phyloP scores from a whole-genome alignment of 2,113 vertebrate genomes.

The Bubo blakistoni region DNA sequence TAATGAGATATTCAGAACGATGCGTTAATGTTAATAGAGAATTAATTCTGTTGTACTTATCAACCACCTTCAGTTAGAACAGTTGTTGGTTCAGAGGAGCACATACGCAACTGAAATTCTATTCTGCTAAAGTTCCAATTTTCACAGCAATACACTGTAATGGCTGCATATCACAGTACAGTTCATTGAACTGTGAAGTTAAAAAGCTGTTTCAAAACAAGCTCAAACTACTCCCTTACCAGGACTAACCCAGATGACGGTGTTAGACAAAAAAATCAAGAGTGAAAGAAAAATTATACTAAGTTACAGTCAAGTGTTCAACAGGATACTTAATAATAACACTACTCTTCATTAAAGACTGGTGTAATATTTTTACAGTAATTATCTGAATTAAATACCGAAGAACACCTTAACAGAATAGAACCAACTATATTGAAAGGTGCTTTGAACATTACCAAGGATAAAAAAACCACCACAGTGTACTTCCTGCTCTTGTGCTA shows the following conservation, averaged over 20 bases:
- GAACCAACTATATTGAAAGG: neutral
- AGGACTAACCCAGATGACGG: neutral
- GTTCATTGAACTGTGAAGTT: neutral
- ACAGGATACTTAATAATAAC: neutral
- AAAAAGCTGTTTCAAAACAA: neutral
- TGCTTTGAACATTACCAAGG: neutral
- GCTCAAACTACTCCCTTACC: neutral
- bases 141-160: neutral
- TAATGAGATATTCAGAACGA: neutral
- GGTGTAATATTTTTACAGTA: neutral
- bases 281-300: neutral
- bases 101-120: neutral
- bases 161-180: neutral
- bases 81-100: neutral
- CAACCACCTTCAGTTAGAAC: neutral
- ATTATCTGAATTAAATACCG: neutral
- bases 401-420: neutral
- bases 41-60: neutral
- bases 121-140: neutral
- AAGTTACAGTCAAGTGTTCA: neutral
- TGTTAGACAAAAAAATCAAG: neutral
- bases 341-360: neutral
- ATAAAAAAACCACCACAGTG: accelerated
- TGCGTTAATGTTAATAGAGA: neutral
- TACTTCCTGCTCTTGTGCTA: neutral